These are phyloP conservation scores for Fopius arisanus DNA, from an alignment of 1,140 invertebrate genomes.

Conservation along the genomic window DNA sequence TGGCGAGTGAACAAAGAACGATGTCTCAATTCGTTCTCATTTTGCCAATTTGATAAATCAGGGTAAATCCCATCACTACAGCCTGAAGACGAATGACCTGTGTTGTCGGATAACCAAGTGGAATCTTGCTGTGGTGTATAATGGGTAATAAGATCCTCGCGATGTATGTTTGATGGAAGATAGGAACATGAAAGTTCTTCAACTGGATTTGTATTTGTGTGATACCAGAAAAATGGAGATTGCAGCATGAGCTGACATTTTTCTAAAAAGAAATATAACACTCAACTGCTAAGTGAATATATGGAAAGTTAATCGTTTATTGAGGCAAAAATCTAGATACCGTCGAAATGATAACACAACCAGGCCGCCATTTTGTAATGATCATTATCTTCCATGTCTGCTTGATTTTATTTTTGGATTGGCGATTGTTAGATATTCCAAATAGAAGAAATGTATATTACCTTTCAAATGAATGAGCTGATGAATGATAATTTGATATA, in stretches of 20 bases:
- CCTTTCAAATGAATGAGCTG: conserved; percentile 39
- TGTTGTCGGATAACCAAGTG: conserved; percentile 44
- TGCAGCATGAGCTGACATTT: conserved; percentile 29
- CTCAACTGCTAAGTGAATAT: background rate
- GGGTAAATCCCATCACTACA: conserved; percentile 13
- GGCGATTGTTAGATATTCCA: too few relatives aligned
- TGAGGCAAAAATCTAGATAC: too few relatives aligned
- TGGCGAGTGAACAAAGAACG: background rate
- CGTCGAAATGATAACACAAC: too few relatives aligned
- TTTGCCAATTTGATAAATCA: conserved; percentile 28
- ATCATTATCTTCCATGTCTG: too few relatives aligned
- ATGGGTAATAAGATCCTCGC: conserved; percentile 41
- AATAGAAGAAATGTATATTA: conserved; percentile 29
- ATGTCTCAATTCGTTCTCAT: conserved; percentile 34
- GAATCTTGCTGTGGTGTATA: conserved; percentile 22
- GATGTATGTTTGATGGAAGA: conserved; percentile 41
- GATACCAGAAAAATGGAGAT: conserved; percentile 37
- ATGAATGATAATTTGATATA: background rate
- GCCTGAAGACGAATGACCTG: conserved; percentile 30
- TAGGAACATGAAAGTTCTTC: conserved; percentile 59
- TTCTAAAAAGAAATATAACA: conserved; percentile 29
- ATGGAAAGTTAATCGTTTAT: too few relatives aligned
- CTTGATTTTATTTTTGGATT: background rate
- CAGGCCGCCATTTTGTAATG: too few relatives aligned
- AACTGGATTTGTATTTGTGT: conserved; percentile 32